A percentile compares a stretch with the other conserved stretches of the same genome.
phyloP scores from a whole-genome alignment of 64 coral and sea anemone genomes.

The Pocillopora verrucosa region DNA sequence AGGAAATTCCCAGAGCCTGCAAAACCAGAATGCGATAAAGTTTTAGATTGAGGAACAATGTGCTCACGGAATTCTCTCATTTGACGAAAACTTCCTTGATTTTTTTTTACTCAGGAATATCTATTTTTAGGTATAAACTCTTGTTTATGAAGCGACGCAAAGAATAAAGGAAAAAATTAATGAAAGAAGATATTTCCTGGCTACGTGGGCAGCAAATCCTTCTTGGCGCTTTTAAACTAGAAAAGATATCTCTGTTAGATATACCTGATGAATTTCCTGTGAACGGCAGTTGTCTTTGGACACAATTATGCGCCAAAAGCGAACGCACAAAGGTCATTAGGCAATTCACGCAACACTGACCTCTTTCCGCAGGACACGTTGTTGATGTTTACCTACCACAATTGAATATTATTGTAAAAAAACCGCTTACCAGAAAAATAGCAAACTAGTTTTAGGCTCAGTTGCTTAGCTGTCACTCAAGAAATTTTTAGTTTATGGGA shows the following conservation, averaged over 20 bases:
- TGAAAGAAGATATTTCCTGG: not conserved
- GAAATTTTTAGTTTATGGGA: not conserved
- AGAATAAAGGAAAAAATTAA: not conserved
- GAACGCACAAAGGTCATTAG: not conserved
- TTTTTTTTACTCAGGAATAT: too few species aligned
- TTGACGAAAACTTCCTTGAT: too few species aligned
- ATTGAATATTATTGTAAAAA: not conserved
- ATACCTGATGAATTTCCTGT: constrained; percentile 11
- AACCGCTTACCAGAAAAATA: constrained; percentile 20
- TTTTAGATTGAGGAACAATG: too few species aligned
- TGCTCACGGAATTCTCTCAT: too few species aligned
- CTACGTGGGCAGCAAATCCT: not conserved
- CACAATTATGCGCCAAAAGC: not conserved
- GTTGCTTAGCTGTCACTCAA: not conserved
- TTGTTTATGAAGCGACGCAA: not conserved
- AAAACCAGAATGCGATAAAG: too few species aligned
- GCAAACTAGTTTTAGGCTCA: not conserved
- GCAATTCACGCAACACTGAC: not conserved
- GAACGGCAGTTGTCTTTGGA: not conserved
- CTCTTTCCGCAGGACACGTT: not conserved
- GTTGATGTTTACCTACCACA: not conserved
- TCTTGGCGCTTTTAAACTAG: not conserved
- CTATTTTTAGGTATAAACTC: too few species aligned
- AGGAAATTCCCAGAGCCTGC: too few species aligned
- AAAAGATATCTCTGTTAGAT: not conserved